Conservation (phyloP, 2,113 vertebrate genomes). For the Scalopus aquaticus region DNA sequence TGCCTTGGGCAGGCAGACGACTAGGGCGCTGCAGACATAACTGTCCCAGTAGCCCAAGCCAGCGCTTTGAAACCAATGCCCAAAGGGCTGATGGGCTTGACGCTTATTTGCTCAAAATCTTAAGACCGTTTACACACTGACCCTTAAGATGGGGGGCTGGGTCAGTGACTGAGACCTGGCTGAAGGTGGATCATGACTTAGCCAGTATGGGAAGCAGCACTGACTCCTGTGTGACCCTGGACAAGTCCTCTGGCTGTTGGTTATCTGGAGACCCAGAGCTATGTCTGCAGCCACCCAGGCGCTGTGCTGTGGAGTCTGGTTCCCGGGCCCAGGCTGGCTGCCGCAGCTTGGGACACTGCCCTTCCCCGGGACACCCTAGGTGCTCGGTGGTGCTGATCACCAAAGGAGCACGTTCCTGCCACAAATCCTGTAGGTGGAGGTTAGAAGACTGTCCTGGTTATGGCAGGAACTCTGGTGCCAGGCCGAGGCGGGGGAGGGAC, state of each 20-base stretch:
- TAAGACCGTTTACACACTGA: not conserved
- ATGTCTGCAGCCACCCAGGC: not conserved
- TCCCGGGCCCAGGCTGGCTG: not conserved
- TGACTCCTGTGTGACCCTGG: not conserved
- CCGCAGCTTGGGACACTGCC: not conserved
- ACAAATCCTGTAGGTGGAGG: not conserved
- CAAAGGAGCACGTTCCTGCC: not conserved
- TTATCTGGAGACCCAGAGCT: not conserved
- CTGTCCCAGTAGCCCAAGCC: not conserved
- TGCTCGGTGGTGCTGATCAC: not conserved
- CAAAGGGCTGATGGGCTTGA: not conserved
- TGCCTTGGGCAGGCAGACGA: not conserved
- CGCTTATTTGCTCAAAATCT: not conserved
- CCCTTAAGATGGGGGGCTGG: not conserved
- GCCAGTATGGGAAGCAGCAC: not conserved
- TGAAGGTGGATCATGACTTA: not conserved
- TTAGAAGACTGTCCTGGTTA: not conserved
- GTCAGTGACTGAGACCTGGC: not conserved
- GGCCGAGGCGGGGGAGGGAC: not conserved
- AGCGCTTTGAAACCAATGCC: not conserved
- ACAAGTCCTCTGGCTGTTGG: not conserved
- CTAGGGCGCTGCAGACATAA: not conserved
- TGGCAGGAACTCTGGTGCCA: not conserved
- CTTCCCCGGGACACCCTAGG: not conserved
- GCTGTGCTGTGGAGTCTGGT: not conserved